These are phyloP conservation scores for Drepana arcuata DNA, from an alignment of 1,140 invertebrate genomes.

Conservation along the genomic window DNA sequence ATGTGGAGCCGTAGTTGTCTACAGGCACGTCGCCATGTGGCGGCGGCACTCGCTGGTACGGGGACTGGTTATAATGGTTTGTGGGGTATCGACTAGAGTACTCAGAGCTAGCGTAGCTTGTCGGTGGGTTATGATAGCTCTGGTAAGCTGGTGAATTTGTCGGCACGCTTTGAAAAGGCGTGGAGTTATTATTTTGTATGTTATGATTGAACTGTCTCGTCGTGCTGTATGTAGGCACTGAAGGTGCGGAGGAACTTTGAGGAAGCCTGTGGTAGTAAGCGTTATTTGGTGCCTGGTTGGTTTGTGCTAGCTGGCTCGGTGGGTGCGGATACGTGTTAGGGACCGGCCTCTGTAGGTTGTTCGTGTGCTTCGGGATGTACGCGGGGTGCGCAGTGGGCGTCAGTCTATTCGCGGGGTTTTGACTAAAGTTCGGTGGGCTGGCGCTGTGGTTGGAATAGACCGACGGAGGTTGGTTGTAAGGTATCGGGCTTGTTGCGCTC, in stretches of 20 bases:
- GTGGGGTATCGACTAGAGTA: constrained; percentile 61
- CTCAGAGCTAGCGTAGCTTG: constrained; percentile 56
- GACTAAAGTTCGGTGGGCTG: constrained; percentile 57
- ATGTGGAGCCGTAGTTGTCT: constrained; percentile 54
- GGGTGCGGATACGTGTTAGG: constrained; percentile 55
- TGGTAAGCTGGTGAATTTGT: constrained; percentile 60
- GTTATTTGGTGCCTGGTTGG: constrained; percentile 37
- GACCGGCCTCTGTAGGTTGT: constrained; percentile 34
- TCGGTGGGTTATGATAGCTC: constrained; percentile 60
- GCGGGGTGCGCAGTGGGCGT: constrained; percentile 44
- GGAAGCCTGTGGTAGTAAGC: constrained; percentile 51
- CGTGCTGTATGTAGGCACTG: constrained; percentile 30
- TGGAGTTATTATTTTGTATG: constrained; percentile 27
- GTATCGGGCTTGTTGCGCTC: constrained; percentile 38
- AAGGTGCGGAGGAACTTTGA: constrained; percentile 25
- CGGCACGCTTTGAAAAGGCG: constrained; percentile 66
- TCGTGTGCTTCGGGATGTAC: constrained; percentile 39
- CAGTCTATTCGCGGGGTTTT: constrained; percentile 53
- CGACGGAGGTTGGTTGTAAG: constrained; percentile 50
- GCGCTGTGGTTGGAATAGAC: constrained; percentile 38
- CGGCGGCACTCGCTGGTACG: constrained; percentile 73
- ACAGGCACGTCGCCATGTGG: constrained; percentile 63
- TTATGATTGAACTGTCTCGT: constrained; percentile 38
- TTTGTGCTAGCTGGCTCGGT: constrained; percentile 40
- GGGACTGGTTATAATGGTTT: constrained; percentile 54